These are phyloP conservation scores for Idaea straminata DNA, from an alignment of 2,888 invertebrate species.

Conservation along the genomic window DNA sequence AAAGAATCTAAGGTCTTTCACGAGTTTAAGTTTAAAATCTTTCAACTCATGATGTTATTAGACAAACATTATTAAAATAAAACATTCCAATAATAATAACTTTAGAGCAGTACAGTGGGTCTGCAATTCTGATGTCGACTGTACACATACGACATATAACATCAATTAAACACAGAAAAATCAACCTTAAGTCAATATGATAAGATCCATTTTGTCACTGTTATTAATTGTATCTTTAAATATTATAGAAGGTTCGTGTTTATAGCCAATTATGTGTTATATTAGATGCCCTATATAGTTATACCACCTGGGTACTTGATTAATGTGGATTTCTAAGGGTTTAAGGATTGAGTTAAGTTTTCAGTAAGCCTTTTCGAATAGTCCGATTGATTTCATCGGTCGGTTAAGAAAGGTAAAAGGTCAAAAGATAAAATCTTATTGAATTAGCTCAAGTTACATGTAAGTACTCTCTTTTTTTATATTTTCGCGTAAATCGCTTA, in stretches of 20 bases:
- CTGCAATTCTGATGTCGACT: no score
- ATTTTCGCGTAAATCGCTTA: no score
- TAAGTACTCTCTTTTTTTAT: background rate
- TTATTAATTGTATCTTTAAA: slow-evolving; percentile 10
- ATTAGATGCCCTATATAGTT: slow-evolving; percentile 39
- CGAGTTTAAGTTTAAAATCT: no score
- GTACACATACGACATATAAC: background rate
- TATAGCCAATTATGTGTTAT: slow-evolving; percentile 40
- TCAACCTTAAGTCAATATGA: background rate
- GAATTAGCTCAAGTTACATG: slow-evolving; percentile 8
- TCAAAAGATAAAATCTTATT: background rate
- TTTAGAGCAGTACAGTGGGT: no score
- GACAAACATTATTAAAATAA: no score
- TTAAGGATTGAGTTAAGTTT: slow-evolving; percentile 29
- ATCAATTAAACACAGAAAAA: background rate
- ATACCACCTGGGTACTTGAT: slow-evolving; percentile 45
- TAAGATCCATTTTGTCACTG: background rate
- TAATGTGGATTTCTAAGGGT: slow-evolving; percentile 38
- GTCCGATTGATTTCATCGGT: background rate
- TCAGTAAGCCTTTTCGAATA: slow-evolving; percentile 7
- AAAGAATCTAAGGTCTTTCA: no score
- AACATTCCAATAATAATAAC: no score
- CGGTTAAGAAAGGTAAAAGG: background rate
- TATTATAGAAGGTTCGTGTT: slow-evolving; percentile 32
- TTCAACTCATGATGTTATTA: no score